Evolutionary conservation across 2,888 invertebrate species (phyloP).

Genomic region (Trachelus iudaicus): DNA sequence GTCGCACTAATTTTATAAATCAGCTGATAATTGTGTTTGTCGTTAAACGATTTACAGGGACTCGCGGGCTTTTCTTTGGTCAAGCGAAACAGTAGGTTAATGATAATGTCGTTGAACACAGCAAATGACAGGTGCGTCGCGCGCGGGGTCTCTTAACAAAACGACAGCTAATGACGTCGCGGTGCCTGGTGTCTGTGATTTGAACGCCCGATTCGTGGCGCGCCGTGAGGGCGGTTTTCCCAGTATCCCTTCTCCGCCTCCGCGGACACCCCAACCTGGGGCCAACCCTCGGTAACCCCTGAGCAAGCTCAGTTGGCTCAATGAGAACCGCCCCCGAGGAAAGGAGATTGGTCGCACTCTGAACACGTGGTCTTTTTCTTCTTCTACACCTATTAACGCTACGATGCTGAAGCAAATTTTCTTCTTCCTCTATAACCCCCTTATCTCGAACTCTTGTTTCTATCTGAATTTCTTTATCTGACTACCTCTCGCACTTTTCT

Average conservation of each 20-base stretch:
- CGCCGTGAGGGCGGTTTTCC: constrained; percentile 21
- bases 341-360: constrained; percentile 48
- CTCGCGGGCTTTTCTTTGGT: background rate
- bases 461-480: background rate
- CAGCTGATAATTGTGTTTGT: background rate
- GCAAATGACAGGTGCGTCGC: background rate
- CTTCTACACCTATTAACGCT: constrained; percentile 5
- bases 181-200: constrained; percentile 56
- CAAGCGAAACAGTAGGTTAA: background rate
- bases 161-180: constrained; percentile 27
- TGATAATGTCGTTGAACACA: background rate
- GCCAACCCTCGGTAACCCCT: constrained; percentile 21
- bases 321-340: constrained; percentile 57
- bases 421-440: background rate
- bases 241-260: constrained; percentile 23
- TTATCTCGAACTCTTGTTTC: background rate
- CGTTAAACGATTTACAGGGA: background rate
- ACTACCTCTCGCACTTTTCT: background rate
- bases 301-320: constrained; percentile 23
- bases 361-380: constrained; percentile 30
- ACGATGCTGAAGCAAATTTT: background rate
- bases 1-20: background rate
- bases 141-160: background rate
- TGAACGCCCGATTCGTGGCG: constrained; percentile 57
- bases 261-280: constrained; percentile 29